Base-by-base conservation (phyloP, 2,113 vertebrate genomes). In the Gambusia affinis region DNA sequence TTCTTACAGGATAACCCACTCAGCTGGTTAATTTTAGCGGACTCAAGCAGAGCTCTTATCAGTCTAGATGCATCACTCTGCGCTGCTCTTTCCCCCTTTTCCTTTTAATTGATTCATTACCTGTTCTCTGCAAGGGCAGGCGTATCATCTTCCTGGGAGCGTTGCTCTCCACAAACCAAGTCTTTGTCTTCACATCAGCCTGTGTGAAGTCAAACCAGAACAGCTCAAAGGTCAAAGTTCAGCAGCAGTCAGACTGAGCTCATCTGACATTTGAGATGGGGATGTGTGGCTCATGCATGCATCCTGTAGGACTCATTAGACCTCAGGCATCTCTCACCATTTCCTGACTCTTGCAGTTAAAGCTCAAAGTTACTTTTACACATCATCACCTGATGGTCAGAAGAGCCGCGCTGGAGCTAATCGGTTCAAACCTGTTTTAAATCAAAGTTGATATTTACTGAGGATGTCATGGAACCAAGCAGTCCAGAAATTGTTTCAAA, bases 231-330 rank as follows among this genome's bases (percentile, higher is more conserved):
- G 68, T 83, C 63, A 57, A n/a, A 64, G 88, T 84, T 87, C 83
- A 79, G 79, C 57, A 28, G 70, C 39, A 28, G 62, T 10, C 29
- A 65, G 67, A 44, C 5, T 19, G 33, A 37, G 51, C 65, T 73
- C 64, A 42, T 54, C 31, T 72, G 76, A 60, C 64, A 67, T 29
- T 12, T 60, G 66, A 71, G 71, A 39, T 39, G 35, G n/a, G 54
- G 5, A 12, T 42, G 33, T 7, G 35, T 66, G 29, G 66, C 83
- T 70, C 82, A 74, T 60, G 33, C 57, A 82, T 81, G 39, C 70
- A 64, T 80, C 67, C 77, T 75, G 4, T 14, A 78, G 84, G 76
- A 78, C 74, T 84, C 72, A 77, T 88, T 89, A 86, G 60, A 68
- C 12, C 61, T 1, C 6, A 31, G 15, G 0, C 11, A 0, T 87